These are phyloP conservation scores for Ramazzottius varieornatus DNA, from an alignment of 2,888 invertebrate species.

Conservation along the genomic window DNA sequence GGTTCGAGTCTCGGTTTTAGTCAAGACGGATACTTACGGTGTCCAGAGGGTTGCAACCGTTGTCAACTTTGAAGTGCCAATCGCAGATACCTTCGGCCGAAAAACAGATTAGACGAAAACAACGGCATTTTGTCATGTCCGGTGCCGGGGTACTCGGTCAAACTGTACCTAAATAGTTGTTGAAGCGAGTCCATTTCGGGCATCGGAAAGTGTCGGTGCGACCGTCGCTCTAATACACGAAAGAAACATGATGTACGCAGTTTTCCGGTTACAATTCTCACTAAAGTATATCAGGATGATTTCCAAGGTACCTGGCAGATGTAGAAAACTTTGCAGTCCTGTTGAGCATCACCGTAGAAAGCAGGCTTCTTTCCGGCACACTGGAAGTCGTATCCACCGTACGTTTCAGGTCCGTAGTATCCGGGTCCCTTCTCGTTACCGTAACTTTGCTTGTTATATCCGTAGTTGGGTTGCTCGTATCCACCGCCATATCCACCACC, in stretches of 20 bases:
- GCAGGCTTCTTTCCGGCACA: constrained; percentile 2
- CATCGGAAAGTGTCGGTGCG: constrained; percentile 2
- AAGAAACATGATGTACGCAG: no score
- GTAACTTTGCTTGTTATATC: not conserved
- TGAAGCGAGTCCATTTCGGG: constrained; percentile 2
- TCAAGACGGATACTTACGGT: not conserved
- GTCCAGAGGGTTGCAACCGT: not conserved
- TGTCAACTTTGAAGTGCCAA: constrained; percentile 1
- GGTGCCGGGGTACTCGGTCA: no score
- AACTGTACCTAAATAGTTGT: not conserved
- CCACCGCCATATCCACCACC: not conserved
- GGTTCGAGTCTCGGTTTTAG: no score
- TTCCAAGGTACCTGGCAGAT: constrained; percentile 2
- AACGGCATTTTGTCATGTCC: no score
- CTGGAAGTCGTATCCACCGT: not conserved
- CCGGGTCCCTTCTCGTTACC: not conserved
- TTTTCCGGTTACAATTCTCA: no score
- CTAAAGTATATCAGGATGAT: no score
- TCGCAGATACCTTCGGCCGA: constrained; percentile 4
- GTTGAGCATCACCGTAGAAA: not conserved
- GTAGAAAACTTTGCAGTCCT: constrained; percentile 3
- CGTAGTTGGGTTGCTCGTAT: not conserved
- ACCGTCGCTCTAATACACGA: no score
- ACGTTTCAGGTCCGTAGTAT: not conserved
- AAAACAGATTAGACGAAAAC: no score